Evolutionary conservation across 2,888 invertebrate genomes (phyloP), one percentile per base, ranked within the genome.

Genomic region (Torymus texanus): DNA sequence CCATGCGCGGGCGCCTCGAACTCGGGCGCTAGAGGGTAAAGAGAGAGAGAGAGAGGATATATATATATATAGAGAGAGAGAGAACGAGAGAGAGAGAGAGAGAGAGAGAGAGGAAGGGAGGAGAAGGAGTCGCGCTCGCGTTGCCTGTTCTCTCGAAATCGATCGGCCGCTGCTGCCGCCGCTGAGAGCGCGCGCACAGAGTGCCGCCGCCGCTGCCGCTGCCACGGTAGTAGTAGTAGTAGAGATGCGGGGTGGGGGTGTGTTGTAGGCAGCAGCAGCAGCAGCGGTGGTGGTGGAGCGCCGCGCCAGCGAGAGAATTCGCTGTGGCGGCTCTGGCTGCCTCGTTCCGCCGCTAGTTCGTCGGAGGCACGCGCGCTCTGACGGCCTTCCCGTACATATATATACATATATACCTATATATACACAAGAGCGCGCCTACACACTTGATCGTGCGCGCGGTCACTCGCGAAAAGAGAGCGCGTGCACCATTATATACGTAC

Each of bases 91-190:
- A 12, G 67, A n/a, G n/a, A 13, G 50, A 53, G 24, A n/a, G n/a
- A n/a, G 65, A 63, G 65, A 21, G 5, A 51, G 56, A n/a, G 24
- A 29, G 62, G 2, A 59, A n/a, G n/a, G 18, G 50, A 53, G 24
- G 53, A 21, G 21, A 21, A 21, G 1, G 41, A 41, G 41, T 41
- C 41, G 21, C 24, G 67, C 59, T 59, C 24, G 62, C 66, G 56
- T 58, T 8, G 24, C 13, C 12, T 55, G 56, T 24, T 62, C 74
- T 65, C 73, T 62, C 78, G 67, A 68, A 67, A 78, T 78, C 78
- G 73, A 78, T 74, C 78, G 73, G 62, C 10, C 61, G 73, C 14
- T 50, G 55, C 24, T 63, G 73, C n/a, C n/a, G 53, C 29, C 29
- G 8, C 41, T 8, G 41, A 41, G 41, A 5, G 41, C 41, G 41